These are phyloP conservation scores for Nymphalis io DNA, from an alignment of 1,140 invertebrate genomes.

Conservation along the genomic window DNA sequence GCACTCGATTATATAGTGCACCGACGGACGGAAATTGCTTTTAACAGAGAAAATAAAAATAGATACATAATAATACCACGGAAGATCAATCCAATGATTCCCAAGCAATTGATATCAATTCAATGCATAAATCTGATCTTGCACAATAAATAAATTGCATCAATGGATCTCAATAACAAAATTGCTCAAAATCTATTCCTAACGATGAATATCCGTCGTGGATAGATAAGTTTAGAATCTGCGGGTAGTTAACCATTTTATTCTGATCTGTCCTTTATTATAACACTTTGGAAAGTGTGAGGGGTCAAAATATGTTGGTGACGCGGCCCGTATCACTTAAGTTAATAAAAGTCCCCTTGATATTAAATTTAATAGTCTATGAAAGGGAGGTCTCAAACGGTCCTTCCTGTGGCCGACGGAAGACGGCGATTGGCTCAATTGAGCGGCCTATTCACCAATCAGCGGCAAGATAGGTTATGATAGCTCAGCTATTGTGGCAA, in stretches of 20 bases:
- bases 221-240: slow-evolving; percentile 66
- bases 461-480: slow-evolving; percentile 55
- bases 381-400: slow-evolving; percentile 70
- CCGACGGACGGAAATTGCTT: neutral
- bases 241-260: slow-evolving; percentile 60
- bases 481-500: slow-evolving; percentile 19
- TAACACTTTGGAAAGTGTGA: slow-evolving; percentile 36
- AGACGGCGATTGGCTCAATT: slow-evolving; percentile 78
- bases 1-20: neutral
- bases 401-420: slow-evolving; percentile 75
- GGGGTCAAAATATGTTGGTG: slow-evolving; percentile 52
- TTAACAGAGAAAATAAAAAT: neutral
- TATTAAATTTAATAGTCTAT: slow-evolving; percentile 77
- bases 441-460: slow-evolving; percentile 73
- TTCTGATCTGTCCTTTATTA: slow-evolving; percentile 39
- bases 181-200: slow-evolving; percentile 69
- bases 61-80: neutral
- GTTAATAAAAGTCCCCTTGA: slow-evolving; percentile 76
- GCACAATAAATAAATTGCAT: slow-evolving; percentile 62
- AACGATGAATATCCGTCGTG: slow-evolving; percentile 66
- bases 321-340: slow-evolving; percentile 73
- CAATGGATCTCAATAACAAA: slow-evolving; percentile 66
- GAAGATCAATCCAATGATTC: slow-evolving; percentile 6
- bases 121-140: slow-evolving; percentile 43
- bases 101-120: slow-evolving; percentile 28